Percentiles rank a stretch among this genome's conserved stretches.
Evolutionary conservation across 2,113 vertebrate genomes (phyloP).

Genomic region (human): GRCh38 chrX:123611001-123611500

Average conservation of each 20-base stretch:
- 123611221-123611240: constrained; percentile 50
- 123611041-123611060: background rate
- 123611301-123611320: constrained; percentile 45
- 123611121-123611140: background rate
- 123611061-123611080: background rate
- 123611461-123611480: constrained; percentile 94
- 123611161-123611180: constrained; percentile 24
- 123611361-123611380: constrained; percentile 51
- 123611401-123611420: constrained; percentile 52
- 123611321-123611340: constrained; percentile 26
- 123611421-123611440: constrained; percentile 92
- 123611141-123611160: background rate
- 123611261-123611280: constrained; percentile 38
- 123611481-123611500: constrained; percentile 95
- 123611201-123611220: constrained; percentile 36
- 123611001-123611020: background rate
- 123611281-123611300: background rate
- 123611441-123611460: constrained; percentile 95
- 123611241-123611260: background rate
- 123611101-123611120: background rate
- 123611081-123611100: constrained; percentile 41
- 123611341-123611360: constrained; percentile 47
- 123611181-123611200: background rate
- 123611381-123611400: constrained; percentile 57
- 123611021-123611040: constrained; percentile 27